These are phyloP conservation scores for Aeoliscus strigatus DNA, from an alignment of 2,797 vertebrate species.

Conservation along the genomic window DNA sequence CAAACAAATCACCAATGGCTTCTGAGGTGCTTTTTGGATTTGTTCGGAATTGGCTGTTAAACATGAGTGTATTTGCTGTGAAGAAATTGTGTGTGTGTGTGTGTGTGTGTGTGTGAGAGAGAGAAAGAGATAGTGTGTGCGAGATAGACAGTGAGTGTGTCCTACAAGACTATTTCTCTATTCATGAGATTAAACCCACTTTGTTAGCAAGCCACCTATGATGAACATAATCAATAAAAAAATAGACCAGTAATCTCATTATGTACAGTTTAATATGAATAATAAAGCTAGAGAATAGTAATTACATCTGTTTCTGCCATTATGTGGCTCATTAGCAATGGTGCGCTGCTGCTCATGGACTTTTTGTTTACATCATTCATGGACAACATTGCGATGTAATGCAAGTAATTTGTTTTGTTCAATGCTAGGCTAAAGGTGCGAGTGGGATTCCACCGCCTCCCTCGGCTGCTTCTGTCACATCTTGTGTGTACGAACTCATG, in stretches of 20 bases:
- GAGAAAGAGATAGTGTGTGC: no score
- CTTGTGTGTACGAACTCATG: no score
- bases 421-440: no score
- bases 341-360: not conserved
- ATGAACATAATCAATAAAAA: constrained; percentile 32
- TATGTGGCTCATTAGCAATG: constrained; percentile 16
- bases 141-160: no score
- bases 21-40: constrained; percentile 16
- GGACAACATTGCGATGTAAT: not conserved
- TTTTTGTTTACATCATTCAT: constrained; percentile 9
- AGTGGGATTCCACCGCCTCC: no score
- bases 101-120: constrained; percentile 3
- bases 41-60: constrained; percentile 8
- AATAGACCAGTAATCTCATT: constrained; percentile 50
- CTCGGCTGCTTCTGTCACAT: no score
- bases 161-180: constrained; percentile 9
- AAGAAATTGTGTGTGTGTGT: not conserved
- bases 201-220: constrained; percentile 22
- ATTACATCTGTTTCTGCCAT: constrained; percentile 22
- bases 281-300: constrained; percentile 29
- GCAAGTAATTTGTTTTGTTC: constrained; percentile 1
- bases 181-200: constrained; percentile 19
- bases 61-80: constrained; percentile 2
- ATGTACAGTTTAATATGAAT: constrained; percentile 38
- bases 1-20: constrained; percentile 22